These are phyloP conservation scores for Phymanthus crucifer DNA, from an alignment of 92 coral and sea anemone genomes.

Conservation along the genomic window DNA sequence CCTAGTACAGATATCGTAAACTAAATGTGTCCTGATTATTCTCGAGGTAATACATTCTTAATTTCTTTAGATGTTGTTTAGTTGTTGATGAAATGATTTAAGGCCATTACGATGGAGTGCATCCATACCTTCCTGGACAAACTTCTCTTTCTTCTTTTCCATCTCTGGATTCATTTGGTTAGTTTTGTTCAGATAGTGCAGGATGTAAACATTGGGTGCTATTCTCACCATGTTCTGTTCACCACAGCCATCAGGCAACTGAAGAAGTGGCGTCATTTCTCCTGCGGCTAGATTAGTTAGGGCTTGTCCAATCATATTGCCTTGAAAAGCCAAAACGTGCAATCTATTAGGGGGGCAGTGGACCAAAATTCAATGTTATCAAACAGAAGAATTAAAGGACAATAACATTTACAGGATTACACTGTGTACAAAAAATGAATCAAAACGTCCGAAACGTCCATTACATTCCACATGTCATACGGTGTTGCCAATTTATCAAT, in stretches of 20 bases:
- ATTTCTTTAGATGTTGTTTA: no score
- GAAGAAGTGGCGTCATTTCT: constrained; percentile 55
- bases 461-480: no score
- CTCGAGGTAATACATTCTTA: background rate
- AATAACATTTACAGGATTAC: no score
- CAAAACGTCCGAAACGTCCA: no score
- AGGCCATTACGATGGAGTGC: no score
- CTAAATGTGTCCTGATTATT: no score
- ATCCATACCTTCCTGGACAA: constrained; percentile 62
- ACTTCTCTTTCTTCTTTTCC: constrained; percentile 56
- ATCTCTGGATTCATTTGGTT: constrained; percentile 49
- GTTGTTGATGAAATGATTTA: no score
- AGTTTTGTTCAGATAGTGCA: constrained; percentile 77
- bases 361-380: no score
- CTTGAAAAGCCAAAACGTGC: constrained; percentile 23
- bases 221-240: constrained; percentile 97
- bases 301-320: constrained; percentile 94
- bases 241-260: constrained; percentile 89
- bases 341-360: no score
- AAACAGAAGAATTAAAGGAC: background rate
- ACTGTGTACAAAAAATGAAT: no score
- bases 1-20: no score
- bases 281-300: constrained; percentile 43
- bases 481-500: no score
- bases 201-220: constrained; percentile 90